Evolutionary conservation across 2,113 vertebrate species (phyloP).

Genomic region (Hepsetus odoe): DNA sequence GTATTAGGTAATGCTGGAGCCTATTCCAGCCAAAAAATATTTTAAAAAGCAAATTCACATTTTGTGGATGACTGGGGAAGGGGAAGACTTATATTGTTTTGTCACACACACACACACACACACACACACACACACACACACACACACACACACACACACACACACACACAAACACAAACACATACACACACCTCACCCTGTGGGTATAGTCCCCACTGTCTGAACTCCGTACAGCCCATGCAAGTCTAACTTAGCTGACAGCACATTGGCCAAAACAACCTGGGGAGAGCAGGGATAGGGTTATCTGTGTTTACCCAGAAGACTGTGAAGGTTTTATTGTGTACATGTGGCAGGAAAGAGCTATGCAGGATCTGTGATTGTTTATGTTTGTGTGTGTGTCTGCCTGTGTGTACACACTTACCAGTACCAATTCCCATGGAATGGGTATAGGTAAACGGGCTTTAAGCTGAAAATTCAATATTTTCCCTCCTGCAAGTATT

Average conservation of each 20-base stretch:
- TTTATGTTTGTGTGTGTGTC: no score
- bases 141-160: slow-evolving; percentile 1
- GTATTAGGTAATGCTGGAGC: no score
- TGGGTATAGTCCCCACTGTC: slow-evolving; percentile 77
- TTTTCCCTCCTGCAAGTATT: slow-evolving; percentile 72
- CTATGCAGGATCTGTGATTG: not conserved
- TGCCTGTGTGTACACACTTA: slow-evolving; percentile 52
- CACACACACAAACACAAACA: slow-evolving; percentile 13
- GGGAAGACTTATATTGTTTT: no score
- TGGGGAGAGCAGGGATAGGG: slow-evolving; percentile 45
- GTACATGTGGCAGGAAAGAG: not conserved
- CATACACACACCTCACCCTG: slow-evolving; percentile 68
- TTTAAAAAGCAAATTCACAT: no score
- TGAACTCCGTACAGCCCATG: slow-evolving; percentile 64
- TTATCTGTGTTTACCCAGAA: not conserved
- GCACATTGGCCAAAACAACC: slow-evolving; percentile 78
- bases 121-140: not conserved
- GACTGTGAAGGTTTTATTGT: not conserved
- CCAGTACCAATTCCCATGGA: slow-evolving; percentile 81
- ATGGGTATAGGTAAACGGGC: slow-evolving; percentile 73
- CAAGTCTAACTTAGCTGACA: slow-evolving; percentile 71
- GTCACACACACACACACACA: not conserved
- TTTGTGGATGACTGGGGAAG: no score
- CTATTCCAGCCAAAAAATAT: no score
- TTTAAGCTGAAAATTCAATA: slow-evolving; percentile 72